Percentiles rank a stretch among this genome's conserved stretches.
phyloP scores from a whole-genome alignment of 2,888 invertebrate species.

The Tipula confusa region DNA sequence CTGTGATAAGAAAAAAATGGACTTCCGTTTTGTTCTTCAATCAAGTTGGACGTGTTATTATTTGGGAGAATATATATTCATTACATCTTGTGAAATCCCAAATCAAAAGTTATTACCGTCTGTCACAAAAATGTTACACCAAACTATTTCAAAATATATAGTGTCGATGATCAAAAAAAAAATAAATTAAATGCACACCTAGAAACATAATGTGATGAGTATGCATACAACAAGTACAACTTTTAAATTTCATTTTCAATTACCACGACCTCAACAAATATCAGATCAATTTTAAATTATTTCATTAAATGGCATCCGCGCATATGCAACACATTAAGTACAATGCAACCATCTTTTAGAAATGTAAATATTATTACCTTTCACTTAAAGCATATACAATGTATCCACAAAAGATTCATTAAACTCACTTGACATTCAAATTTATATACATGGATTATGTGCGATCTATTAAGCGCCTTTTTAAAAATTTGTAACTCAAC shows the following conservation, averaged over 20 bases:
- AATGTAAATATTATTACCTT: background rate
- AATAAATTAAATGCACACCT: too few relatives aligned
- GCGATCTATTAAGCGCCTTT: background rate
- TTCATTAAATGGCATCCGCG: background rate
- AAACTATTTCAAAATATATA: too few relatives aligned
- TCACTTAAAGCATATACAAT: background rate
- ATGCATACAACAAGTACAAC: too few relatives aligned
- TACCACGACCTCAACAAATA: background rate
- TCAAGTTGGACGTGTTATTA: too few relatives aligned
- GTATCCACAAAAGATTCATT: background rate
- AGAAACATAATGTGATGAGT: too few relatives aligned
- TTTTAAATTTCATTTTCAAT: slow-evolving; percentile 4
- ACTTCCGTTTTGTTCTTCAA: too few relatives aligned
- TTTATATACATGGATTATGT: background rate
- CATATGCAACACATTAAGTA: background rate
- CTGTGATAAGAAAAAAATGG: too few relatives aligned
- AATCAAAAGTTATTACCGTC: too few relatives aligned
- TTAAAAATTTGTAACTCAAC: background rate
- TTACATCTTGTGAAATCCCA: too few relatives aligned
- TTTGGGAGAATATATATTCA: too few relatives aligned
- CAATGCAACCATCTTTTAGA: background rate
- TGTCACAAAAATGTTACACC: too few relatives aligned
- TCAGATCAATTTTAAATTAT: background rate
- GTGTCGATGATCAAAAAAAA: too few relatives aligned
- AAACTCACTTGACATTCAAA: background rate